phyloP scores from a whole-genome alignment of 2,113 vertebrate genomes.

The Lonchura striata region DNA sequence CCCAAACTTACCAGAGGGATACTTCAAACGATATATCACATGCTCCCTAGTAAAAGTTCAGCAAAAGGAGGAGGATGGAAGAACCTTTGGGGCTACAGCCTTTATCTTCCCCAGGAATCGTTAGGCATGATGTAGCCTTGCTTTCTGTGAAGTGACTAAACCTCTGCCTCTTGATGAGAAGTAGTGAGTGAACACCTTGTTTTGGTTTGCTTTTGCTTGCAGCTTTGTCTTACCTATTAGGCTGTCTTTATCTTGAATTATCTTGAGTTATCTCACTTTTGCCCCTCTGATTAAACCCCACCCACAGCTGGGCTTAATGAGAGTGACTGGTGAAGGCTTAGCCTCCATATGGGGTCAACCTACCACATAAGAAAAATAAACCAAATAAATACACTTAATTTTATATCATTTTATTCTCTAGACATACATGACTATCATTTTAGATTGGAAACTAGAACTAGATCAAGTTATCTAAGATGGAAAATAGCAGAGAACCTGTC shows the following conservation, averaged over 20 bases:
- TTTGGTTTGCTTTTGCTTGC: not conserved
- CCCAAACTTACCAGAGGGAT: not conserved
- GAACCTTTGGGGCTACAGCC: not conserved
- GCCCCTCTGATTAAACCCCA: not conserved
- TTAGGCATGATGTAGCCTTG: rapidly evolving
- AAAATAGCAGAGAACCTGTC: not conserved
- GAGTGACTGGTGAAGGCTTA: rapidly evolving
- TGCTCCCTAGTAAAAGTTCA: not conserved
- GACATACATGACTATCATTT: not conserved
- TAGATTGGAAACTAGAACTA: not conserved
- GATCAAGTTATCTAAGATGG: not conserved
- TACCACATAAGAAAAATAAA: not conserved
- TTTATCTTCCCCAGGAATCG: not conserved
- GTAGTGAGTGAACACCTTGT: not conserved
- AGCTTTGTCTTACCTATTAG: not conserved
- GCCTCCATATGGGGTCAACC: not conserved
- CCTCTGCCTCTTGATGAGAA: not conserved
- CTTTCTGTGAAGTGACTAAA: not conserved
- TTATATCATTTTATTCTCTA: too few relatives aligned
- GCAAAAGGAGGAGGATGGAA: not conserved
- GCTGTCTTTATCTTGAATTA: not conserved
- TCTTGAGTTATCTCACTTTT: not conserved
- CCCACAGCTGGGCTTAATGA: not conserved
- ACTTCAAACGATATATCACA: rapidly evolving
- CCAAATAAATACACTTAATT: not conserved